Base-by-base conservation (phyloP, 2,888 invertebrate genomes). In the Phasia obesa region DNA sequence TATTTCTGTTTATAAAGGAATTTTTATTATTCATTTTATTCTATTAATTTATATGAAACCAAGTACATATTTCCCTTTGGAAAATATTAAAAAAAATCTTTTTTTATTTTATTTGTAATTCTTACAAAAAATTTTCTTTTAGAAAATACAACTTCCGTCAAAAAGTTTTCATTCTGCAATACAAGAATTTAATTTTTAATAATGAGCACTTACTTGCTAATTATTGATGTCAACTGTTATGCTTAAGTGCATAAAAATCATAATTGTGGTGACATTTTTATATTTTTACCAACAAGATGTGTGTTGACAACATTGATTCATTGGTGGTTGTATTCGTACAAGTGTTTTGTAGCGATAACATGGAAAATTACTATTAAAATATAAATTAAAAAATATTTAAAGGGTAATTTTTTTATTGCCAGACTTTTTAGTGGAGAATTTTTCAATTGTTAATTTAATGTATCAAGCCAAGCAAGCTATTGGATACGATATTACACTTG, bases 261-360 rank as follows among this genome's bases (percentile, higher is more conserved):
- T 21, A 67, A 53, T 67, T 65, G 38, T 53, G 15, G 4, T 38
- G 60, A 62, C 51, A 23, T 53, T 42, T 53, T 64, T 49, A 49
- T 19, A 27, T 47, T 59, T n/a, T 21, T 25, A 3, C 35, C 47
- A 35, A 13, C 35, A 15, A 6, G 35, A n/a, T n/a, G 47, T n/a
- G 47, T 21, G 47, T 71, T 71, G 57, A 31, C 55, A 70, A 25
- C 55, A 60, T 47, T 55, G 57, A 47, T 59, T 31, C 19, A 6
- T 47, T 7, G 64, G 44, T 47, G 31, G 17, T 67, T 60, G 38
- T 60, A 73, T 19, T 55, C 42, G 67, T 25, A 49, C 59, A 69
- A 78, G 77, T 77, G 81, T 73, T 49, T 77, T 62, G 44, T 47
- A 35, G 67, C 47, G 82, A 73, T 74, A 77, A 77, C 73, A 55